phyloP scores from a whole-genome alignment of 2,888 invertebrate genomes.

The Drosophila stalkeri region DNA sequence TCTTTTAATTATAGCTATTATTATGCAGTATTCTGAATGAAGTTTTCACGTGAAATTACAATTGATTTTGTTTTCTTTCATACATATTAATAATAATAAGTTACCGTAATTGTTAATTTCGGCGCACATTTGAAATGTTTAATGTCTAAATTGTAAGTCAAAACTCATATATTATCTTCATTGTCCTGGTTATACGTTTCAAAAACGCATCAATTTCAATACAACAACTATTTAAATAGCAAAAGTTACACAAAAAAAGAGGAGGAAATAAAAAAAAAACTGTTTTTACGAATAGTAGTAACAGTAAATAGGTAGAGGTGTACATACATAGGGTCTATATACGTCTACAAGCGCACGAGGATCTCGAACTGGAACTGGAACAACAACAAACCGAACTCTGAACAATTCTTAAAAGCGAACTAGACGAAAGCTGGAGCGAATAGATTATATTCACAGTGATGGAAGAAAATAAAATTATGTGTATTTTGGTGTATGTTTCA shows the following conservation, averaged over 20 bases:
- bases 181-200: slow-evolving; percentile 67
- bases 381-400: slow-evolving; percentile 42
- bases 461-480: slow-evolving; percentile 31
- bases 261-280: slow-evolving; percentile 21
- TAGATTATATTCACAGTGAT: slow-evolving; percentile 20
- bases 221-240: slow-evolving; percentile 71
- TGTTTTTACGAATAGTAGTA: slow-evolving; percentile 43
- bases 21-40: slow-evolving; percentile 63
- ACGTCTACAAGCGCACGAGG: slow-evolving; percentile 49
- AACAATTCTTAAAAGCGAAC: slow-evolving; percentile 48
- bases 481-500: slow-evolving; percentile 3
- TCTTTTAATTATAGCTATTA: slow-evolving; percentile 64
- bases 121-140: slow-evolving; percentile 69
- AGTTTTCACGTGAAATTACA: slow-evolving; percentile 62
- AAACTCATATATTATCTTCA: slow-evolving; percentile 73
- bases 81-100: slow-evolving; percentile 55
- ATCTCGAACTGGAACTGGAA: slow-evolving; percentile 38
- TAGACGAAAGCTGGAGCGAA: slow-evolving; percentile 43
- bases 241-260: slow-evolving; percentile 39
- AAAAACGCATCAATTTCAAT: slow-evolving; percentile 72
- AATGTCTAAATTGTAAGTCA: slow-evolving; percentile 73
- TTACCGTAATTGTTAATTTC: slow-evolving; percentile 57
- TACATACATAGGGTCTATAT: slow-evolving; percentile 45
- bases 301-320: slow-evolving; percentile 27
- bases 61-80: slow-evolving; percentile 33